These are phyloP conservation scores for Orchesella cincta DNA, from an alignment of 1,140 invertebrate species.

Conservation along the genomic window DNA sequence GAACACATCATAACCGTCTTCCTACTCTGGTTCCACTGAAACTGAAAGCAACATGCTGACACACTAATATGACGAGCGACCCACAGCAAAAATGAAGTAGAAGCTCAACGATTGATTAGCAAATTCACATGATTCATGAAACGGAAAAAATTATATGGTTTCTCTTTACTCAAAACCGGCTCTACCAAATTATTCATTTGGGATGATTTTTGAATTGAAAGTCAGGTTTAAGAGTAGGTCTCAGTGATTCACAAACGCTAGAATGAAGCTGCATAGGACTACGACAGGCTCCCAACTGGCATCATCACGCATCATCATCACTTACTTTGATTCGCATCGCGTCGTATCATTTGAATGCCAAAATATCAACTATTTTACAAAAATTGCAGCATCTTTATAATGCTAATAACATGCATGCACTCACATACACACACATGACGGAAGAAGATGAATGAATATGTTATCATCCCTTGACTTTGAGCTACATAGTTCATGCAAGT, in stretches of 20 bases:
- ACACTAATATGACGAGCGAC: not conserved
- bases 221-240: constrained; percentile 28
- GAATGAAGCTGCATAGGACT: not conserved
- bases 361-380: not conserved
- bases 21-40: not conserved
- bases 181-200: constrained; percentile 5
- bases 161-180: constrained; percentile 10
- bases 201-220: not conserved
- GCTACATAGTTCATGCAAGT: not conserved
- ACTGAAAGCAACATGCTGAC: not conserved
- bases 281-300: not conserved
- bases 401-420: not conserved
- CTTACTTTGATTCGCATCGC: no score
- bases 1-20: not conserved
- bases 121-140: not conserved
- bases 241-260: not conserved
- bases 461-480: not conserved
- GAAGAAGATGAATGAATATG: not conserved
- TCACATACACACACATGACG: not conserved
- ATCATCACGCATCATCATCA: no score
- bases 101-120: not conserved
- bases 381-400: not conserved
- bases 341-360: not conserved
- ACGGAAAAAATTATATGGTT: constrained; percentile 11
- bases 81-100: not conserved